phyloP scores from a whole-genome alignment of 92 coral and sea anemone species.

The Pocillopora meandrina region DNA sequence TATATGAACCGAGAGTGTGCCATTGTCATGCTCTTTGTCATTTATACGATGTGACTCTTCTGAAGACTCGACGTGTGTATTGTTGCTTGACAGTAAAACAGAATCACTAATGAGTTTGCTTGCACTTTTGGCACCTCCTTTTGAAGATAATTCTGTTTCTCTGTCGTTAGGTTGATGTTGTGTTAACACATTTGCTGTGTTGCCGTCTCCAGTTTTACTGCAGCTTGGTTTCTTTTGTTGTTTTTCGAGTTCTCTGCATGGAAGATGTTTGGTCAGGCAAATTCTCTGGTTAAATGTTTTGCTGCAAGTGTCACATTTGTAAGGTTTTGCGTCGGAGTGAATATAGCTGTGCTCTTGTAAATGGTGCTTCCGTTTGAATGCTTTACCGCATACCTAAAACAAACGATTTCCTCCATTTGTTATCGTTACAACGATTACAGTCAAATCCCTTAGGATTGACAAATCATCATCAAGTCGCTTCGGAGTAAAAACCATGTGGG shows the following conservation, averaged over 20 bases:
- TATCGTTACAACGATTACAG: neutral
- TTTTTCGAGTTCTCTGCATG: conserved; percentile 72
- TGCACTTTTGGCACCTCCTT: neutral
- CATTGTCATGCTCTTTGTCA: neutral
- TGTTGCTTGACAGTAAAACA: neutral
- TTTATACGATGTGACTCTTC: neutral
- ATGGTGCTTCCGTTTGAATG: conserved; percentile 78
- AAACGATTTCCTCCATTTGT: neutral
- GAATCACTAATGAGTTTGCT: neutral
- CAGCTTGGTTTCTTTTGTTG: conserved; percentile 41
- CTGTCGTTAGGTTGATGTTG: neutral
- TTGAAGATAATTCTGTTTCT: neutral
- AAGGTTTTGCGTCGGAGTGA: conserved; percentile 74
- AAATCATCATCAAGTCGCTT: neutral
- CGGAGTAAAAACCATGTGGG: no score
- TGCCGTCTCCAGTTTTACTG: neutral
- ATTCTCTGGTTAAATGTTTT: conserved; percentile 70
- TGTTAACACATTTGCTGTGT: neutral
- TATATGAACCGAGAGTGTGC: neutral
- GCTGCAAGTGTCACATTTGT: conserved; percentile 71
- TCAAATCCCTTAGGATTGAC: neutral
- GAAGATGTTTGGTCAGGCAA: conserved; percentile 75
- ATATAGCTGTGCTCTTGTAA: conserved; percentile 65
- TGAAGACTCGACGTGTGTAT: neutral
- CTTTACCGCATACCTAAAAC: conserved; percentile 74